A percentile compares a stretch with the other conserved stretches of the same genome.
phyloP scores from a whole-genome alignment of 2,888 invertebrate species.

The Brachylomia viminalis region DNA sequence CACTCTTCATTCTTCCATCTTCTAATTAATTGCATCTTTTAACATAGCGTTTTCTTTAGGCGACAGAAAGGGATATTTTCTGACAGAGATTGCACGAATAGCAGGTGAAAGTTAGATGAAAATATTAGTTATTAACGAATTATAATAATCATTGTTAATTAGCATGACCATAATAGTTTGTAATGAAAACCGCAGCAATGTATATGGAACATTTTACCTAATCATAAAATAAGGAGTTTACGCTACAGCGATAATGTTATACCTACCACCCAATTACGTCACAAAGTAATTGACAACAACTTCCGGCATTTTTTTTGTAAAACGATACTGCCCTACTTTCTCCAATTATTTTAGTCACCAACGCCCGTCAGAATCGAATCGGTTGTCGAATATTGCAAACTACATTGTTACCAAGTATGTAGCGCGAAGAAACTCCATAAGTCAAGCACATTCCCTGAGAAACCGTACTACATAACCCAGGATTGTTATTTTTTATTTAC shows the following conservation, averaged over 20 bases:
- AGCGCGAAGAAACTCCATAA: not conserved
- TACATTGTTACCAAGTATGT: not conserved
- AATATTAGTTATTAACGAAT: not conserved
- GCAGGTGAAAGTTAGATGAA: not conserved
- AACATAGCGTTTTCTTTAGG: not conserved
- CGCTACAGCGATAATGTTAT: not conserved
- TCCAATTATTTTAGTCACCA: slow-evolving; percentile 8
- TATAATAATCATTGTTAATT: slow-evolving; percentile 11
- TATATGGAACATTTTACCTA: slow-evolving; percentile 10
- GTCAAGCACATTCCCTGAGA: slow-evolving; percentile 13
- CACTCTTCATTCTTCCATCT: too few relatives aligned
- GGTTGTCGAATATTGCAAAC: not conserved
- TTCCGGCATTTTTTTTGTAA: not conserved
- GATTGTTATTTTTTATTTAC: slow-evolving; percentile 41
- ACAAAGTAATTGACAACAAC: not conserved
- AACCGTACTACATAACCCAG: not conserved
- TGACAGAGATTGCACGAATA: not conserved
- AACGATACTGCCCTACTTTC: not conserved
- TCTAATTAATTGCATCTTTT: not conserved
- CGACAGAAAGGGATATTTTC: not conserved
- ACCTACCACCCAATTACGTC: not conserved
- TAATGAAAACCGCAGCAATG: slow-evolving; percentile 15
- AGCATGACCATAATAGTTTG: not conserved
- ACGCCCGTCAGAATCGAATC: not conserved
- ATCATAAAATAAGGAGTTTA: not conserved